Evolutionary conservation across 2,113 vertebrate genomes (phyloP), one percentile per base, ranked within the genome.

Genomic region (Aptenodytes patagonicus): DNA sequence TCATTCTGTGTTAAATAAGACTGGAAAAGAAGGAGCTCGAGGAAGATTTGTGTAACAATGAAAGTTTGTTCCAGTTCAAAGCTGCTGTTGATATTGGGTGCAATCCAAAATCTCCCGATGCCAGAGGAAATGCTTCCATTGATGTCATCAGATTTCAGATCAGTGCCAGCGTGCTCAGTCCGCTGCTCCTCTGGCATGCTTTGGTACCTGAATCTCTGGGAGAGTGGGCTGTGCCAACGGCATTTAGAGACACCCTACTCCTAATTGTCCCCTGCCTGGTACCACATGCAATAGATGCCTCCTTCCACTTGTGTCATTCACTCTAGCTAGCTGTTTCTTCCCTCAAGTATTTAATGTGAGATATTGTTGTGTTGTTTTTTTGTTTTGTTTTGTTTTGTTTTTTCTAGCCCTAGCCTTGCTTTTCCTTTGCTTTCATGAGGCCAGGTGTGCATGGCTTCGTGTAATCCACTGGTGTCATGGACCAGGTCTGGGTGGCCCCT

Each of bases 31-130:
- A 52, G 40, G 47, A 93, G 25, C 47, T 38, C 3, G 31, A 85
- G 93, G 52, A 96, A 87, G 85, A 84, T 93, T 42, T 55, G 25
- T 87, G 32, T 80, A 58, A 65, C 2, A 16, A 89, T 83, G 58
- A 34, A 91, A 95, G 54, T 71, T 93, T 54, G 25, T 51, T 91
- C n/a, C 55, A 71, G 31, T 94, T 93, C 69, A 95, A 87, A 95
- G 72, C 78, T 82, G 69, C 20, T 91, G 55, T 89, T 89, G 55
- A 78, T 62, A 44, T 11, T 91, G 84, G n/a, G 28, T 81, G 52
- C 0, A 0, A 87, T 76, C 65, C 90, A 94, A 87, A 91, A 62
- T 28, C 36, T 10, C 52, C 28, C 40, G 22, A 65, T 83, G 62
- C 57, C 54, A 86, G 68, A 89, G 75, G 31, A 73, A 86, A 38